phyloP scores from a whole-genome alignment of 2,113 vertebrate species.

The Chamaetylas fuelleborni region DNA sequence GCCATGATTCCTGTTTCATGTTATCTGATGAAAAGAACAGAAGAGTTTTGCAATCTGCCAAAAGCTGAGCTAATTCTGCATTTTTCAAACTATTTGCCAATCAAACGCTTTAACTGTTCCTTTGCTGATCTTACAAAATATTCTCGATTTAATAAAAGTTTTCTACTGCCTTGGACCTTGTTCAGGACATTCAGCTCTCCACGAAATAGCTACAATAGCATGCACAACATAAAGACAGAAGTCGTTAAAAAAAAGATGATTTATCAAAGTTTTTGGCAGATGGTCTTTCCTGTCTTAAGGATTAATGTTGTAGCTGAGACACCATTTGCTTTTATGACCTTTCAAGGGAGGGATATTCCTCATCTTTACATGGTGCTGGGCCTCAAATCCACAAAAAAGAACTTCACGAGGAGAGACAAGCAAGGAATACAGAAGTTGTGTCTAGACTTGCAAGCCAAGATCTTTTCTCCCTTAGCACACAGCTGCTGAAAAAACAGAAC shows the following conservation, averaged over 20 bases:
- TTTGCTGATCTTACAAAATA: not conserved
- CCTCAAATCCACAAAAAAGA: not conserved
- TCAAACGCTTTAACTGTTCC: not conserved
- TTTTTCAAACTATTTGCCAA: not conserved
- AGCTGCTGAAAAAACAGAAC: not conserved
- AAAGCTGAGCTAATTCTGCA: constrained; percentile 8
- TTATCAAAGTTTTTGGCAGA: not conserved
- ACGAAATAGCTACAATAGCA: not conserved
- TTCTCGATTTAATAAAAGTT: not conserved
- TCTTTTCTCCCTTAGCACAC: not conserved
- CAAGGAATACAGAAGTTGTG: not conserved
- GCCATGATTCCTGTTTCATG: not conserved
- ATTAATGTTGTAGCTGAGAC: not conserved
- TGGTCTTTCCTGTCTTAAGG: not conserved
- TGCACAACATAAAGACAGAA: not conserved
- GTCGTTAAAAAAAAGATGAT: not conserved
- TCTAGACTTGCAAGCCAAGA: not conserved
- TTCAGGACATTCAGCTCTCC: not conserved
- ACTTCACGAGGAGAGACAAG: not conserved
- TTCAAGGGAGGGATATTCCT: not conserved
- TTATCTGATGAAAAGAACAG: not conserved
- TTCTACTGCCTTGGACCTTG: not conserved
- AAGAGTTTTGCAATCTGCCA: not conserved
- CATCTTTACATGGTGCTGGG: not conserved
- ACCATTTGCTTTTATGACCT: not conserved